Base-by-base conservation (phyloP, 2,888 invertebrate species). In the Andrena bicolor region DNA sequence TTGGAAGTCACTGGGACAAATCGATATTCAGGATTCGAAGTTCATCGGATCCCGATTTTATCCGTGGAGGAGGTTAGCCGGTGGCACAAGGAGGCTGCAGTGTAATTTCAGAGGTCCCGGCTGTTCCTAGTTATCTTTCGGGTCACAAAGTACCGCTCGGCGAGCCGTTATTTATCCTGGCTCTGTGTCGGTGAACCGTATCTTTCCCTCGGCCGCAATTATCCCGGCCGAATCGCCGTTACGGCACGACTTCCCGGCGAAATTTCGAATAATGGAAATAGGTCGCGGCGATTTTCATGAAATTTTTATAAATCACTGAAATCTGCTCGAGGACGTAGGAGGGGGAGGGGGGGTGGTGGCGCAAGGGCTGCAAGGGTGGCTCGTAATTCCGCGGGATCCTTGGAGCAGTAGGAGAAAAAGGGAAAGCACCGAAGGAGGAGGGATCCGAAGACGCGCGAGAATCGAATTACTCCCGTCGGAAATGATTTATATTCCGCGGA, bases 401-500 rank as follows among this genome's bases (percentile, higher is more conserved):
- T 51, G n/a, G 58, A 58, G 70, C 82, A 56, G 60, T 48, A 66
- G 84, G 73, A 85, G 69, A 80, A 79, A 76, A 85, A 83, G 64
- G 58, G 56, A 41, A 20, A 23, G 23, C 16, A 16, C 5, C 49
- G 41, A 41, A 41, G 41, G 13, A 16, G 48, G 41, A 49, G 71
- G 79, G 80, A 74, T 80, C 58, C 78, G 78, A 77, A 86, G 82
- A 86, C 71, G 84, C 79, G 80, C 76, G 84, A 75, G 89, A 89
- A 90, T 90, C 90, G 88, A 89, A 88, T 90, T 90, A 90, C 86
- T 65, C 80, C 78, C 82, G 86, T 80, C 84, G 84, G 87, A 84
- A 86, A 87, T 90, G 86, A 92, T 91, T 91, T 91, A 90, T 90
- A 88, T 87, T 84, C 87, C 82, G 83, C 75, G 86, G 85, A 90